Evolutionary conservation across 2,888 invertebrate genomes (phyloP), one percentile per base, ranked within the genome.

Genomic region (Lepidocyrtoides sp.): DNA sequence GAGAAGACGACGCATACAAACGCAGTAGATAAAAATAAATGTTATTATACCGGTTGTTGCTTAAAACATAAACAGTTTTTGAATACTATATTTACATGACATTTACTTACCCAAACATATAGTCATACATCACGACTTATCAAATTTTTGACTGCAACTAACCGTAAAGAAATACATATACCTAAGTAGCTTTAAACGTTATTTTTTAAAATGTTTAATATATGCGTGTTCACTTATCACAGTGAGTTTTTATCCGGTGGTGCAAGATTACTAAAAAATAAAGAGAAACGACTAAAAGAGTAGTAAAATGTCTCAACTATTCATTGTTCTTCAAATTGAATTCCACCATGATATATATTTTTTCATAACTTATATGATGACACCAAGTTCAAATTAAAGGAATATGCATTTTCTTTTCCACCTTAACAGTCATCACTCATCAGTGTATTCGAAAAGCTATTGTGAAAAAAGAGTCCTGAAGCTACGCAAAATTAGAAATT

Each of bases 1-100:
- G 5, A 75, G 92, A 23, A 29, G 92, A 72, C 41, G 92, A 79
- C 82, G 92, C 32, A 89, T 89, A 23, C 89, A 89, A 83, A 83
- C 89, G 23, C 89, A 88, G 69, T 88, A 69, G 63, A 51, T n/a
- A n/a, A 48, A 14, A 8, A 8, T 48, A 48, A 5, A 48, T 48
- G n/a, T 48, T 79, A 32, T 57, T 10, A 54, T 20, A 20, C 2
- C 20, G 5, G 20, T 44, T 23, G 36, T 72, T 41, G 72, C 72
- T 23, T 44, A n/a, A 17, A 66, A 66, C 23, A 23, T 14, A 57
- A 57, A 14, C 23, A 0, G 41, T 29, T 44, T 69, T 72, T 44
- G 72, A n/a, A n/a, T n/a, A n/a, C 72, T 77, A 51, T 10, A 77
- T 77, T 51, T 77, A 44, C 72, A 72, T 72, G 44, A 72, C 72